These are phyloP conservation scores for Eufriesea mexicana DNA, from an alignment of 1,140 invertebrate species.

Conservation along the genomic window DNA sequence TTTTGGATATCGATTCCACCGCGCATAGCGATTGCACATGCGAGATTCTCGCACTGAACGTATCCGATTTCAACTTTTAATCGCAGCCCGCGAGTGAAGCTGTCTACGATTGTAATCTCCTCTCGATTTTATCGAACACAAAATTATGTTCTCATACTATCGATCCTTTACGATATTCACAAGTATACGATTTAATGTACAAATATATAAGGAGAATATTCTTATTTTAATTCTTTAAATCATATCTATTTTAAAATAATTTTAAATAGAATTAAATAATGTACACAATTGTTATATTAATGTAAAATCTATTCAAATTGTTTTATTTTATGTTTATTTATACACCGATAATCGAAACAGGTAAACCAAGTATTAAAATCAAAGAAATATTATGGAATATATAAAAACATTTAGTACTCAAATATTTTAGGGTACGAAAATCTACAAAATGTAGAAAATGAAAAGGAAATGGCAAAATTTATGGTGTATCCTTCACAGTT, in stretches of 20 bases:
- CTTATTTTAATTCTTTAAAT: neutral
- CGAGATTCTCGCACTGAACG: neutral
- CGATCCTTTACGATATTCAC: neutral
- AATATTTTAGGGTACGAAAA: neutral
- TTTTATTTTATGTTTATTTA: neutral
- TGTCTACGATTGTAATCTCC: neutral
- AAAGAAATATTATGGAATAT: neutral
- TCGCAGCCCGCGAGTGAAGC: neutral
- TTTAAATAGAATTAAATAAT: neutral
- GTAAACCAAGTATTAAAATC: too few relatives aligned
- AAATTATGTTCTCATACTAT: neutral
- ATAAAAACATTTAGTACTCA: neutral
- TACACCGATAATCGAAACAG: neutral
- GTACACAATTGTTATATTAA: neutral
- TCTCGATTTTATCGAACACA: neutral
- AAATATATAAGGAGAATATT: neutral
- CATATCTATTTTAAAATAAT: neutral
- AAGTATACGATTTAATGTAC: neutral
- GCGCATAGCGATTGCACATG: neutral
- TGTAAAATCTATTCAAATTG: neutral
- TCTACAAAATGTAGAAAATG: neutral
- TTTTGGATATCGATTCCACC: slow-evolving; percentile 7
- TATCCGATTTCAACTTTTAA: neutral
- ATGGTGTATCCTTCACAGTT: neutral
- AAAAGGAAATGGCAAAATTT: neutral